Evolutionary conservation across 2,797 vertebrate genomes (phyloP).

Genomic region (Sus cebifrons): DNA sequence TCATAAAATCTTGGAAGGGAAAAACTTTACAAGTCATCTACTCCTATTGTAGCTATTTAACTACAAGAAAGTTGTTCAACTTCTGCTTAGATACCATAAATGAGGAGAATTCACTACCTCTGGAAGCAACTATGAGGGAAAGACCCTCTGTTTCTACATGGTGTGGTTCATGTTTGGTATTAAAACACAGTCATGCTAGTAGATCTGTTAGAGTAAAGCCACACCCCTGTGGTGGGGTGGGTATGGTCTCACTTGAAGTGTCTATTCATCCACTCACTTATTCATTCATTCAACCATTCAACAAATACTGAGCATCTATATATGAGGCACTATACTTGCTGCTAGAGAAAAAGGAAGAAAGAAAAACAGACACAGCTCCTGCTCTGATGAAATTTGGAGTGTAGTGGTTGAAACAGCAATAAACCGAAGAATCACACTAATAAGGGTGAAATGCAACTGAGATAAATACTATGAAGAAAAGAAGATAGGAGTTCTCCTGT

Average conservation of each 20-base stretch:
- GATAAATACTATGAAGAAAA: slow-evolving; percentile 42
- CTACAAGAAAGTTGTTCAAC: background rate
- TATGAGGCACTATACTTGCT: background rate
- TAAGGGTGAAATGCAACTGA: slow-evolving; percentile 50
- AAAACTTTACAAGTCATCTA: slow-evolving; percentile 33
- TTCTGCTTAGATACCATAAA: slow-evolving; percentile 41
- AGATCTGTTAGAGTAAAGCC: slow-evolving; percentile 4
- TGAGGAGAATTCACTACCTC: background rate
- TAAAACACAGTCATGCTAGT: slow-evolving; percentile 41
- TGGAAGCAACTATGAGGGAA: slow-evolving; percentile 27
- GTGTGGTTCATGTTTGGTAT: slow-evolving; percentile 8
- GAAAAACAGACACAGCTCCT: slow-evolving; percentile 33
- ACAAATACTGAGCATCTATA: slow-evolving; percentile 36
- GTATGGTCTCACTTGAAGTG: background rate
- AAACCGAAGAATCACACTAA: slow-evolving; percentile 64
- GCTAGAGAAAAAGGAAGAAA: slow-evolving; percentile 39
- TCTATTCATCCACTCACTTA: background rate
- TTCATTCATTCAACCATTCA: background rate
- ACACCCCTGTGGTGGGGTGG: background rate
- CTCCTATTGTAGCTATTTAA: slow-evolving; percentile 7
- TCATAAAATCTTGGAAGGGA: background rate
- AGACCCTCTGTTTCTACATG: slow-evolving; percentile 32
- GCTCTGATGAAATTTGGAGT: slow-evolving; percentile 19
- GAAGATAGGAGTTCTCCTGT: background rate
- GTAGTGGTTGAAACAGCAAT: background rate